These are phyloP conservation scores for Andrena marginata DNA, from an alignment of 2,888 invertebrate species.

Conservation along the genomic window DNA sequence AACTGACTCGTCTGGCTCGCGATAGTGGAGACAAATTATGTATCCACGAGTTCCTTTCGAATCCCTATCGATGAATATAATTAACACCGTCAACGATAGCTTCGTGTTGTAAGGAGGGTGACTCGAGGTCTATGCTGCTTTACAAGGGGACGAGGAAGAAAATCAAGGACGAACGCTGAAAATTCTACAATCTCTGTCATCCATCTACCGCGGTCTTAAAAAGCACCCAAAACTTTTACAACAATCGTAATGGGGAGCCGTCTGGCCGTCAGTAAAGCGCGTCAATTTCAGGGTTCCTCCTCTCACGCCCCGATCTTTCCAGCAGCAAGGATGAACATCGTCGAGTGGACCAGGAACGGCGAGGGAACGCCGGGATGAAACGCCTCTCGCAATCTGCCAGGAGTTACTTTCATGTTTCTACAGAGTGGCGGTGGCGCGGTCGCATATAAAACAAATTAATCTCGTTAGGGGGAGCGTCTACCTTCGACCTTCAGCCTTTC, in stretches of 20 bases:
- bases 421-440: constrained; percentile 77
- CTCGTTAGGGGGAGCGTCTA: constrained; percentile 80
- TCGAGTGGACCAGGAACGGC: constrained; percentile 51
- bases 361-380: constrained; percentile 70
- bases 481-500: constrained; percentile 77
- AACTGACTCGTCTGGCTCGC: not conserved
- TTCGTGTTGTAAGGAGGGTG: too few relatives aligned
- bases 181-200: constrained; percentile 12
- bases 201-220: constrained; percentile 10
- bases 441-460: constrained; percentile 83
- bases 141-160: too few relatives aligned
- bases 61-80: not conserved
- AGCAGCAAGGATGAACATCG: constrained; percentile 53
- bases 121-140: not conserved
- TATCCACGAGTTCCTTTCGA: not conserved
- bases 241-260: constrained; percentile 22
- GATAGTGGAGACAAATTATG: not conserved
- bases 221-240: constrained; percentile 31
- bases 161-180: not conserved
- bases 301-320: constrained; percentile 41
- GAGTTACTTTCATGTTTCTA: constrained; percentile 79
- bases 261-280: constrained; percentile 18
- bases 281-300: constrained; percentile 44
- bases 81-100: not conserved
- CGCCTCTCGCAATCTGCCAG: constrained; percentile 78